Base-by-base conservation (phyloP, 2,888 invertebrate species). In the Drepanosiphum platanoidis region DNA sequence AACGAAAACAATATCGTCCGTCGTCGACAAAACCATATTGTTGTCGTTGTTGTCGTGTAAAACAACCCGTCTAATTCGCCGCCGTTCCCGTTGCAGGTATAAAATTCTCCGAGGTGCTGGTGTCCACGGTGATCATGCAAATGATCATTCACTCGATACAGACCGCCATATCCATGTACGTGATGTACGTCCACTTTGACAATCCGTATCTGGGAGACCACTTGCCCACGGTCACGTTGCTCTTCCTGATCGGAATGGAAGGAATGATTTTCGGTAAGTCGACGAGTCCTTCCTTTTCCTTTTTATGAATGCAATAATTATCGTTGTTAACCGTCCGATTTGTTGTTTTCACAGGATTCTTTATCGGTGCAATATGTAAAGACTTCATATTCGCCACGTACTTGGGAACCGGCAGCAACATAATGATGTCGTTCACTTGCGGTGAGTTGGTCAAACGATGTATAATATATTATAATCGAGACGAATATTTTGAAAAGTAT, bases 191-290 rank as follows among this genome's bases (percentile, higher is more conserved):
- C 61, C 87, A 88, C 27, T 89, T 89, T 77, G 88, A 89, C 86
- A 88, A 88, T 77, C 88, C 88, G 11, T 88, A 88, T 75, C 75
- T 87, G 9, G 89, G 89, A 8, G 87, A 88, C 86, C 88, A 88
- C 75, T 87, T 88, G 61, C 87, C 87, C 83, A 88, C 88, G 0
- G 86, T 88, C 4, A 86, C 86, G 22, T 86, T 89, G 18, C 87
- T 88, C 27, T 84, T 88, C 61, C 86, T 88, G 18, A 87, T 88
- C 70, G 89, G 89, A 22, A 87, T 89, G 39, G 87, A 88, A 77
- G 89, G 89, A 58, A 89, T 88, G 89, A 88, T 88, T 79, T 88
- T 88, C 71, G 89, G 89, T 88, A 87, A 87, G 87, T 87, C 2
- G 8, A 15, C 3, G 4, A 39, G 2, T 4, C 11, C 18, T 9